These are phyloP conservation scores for Myiotriccus ornatus DNA, from an alignment of 2,797 vertebrate species.

Conservation along the genomic window DNA sequence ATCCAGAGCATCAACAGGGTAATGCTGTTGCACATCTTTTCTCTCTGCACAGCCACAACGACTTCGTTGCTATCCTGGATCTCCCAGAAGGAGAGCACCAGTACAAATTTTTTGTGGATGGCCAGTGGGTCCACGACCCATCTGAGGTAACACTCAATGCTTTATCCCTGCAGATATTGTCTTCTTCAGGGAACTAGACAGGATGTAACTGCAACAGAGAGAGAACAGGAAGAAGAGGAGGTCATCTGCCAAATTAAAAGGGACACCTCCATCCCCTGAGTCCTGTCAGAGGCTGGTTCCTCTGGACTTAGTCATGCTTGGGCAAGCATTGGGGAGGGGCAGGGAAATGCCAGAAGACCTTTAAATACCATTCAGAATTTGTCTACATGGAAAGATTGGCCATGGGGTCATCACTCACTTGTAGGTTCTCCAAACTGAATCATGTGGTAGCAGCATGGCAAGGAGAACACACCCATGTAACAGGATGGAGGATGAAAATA, in stretches of 20 bases:
- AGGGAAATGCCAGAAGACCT: not conserved
- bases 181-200: not conserved
- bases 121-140: constrained; percentile 95
- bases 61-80: constrained; percentile 97
- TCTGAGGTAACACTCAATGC: constrained; percentile 84
- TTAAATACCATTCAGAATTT: not conserved
- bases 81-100: constrained; percentile 97
- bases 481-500: not conserved
- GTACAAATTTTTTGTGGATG: constrained; percentile 98
- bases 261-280: not conserved
- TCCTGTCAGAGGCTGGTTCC: not conserved
- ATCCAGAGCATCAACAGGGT: not conserved
- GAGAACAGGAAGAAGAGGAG: not conserved
- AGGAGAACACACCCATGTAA: not conserved
- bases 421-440: not conserved
- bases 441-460: rapidly evolving
- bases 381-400: not conserved
- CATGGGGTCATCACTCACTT: not conserved
- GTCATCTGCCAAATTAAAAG: not conserved
- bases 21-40: not conserved
- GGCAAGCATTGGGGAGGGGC: not conserved
- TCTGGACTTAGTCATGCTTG: not conserved
- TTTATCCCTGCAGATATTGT: not conserved
- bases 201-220: not conserved
- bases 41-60: constrained; percentile 87